Percentiles rank a stretch among this genome's conserved stretches.
Evolutionary conservation across 2,888 invertebrate genomes (phyloP).

Genomic region (Meliscaeva auricollis): DNA sequence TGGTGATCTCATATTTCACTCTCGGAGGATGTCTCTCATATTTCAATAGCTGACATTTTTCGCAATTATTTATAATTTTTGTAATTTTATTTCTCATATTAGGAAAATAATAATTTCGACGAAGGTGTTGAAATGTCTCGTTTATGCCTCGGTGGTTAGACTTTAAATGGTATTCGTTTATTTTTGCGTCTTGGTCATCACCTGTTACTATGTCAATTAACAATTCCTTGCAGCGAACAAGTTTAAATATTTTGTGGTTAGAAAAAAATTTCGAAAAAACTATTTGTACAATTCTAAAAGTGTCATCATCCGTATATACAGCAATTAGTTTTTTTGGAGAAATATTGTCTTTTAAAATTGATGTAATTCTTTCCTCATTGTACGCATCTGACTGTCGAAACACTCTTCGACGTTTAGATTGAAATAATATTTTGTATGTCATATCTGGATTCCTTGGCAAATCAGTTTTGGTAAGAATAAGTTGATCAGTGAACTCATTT

Average conservation of each 20-base stretch:
- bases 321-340: constrained; percentile 48
- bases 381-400: not conserved
- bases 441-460: too few relatives aligned
- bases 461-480: constrained; percentile 36
- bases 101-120: constrained; percentile 70
- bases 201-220: not conserved
- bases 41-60: constrained; percentile 56
- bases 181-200: constrained; percentile 74
- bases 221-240: constrained; percentile 26
- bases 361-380: constrained; percentile 4
- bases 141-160: constrained; percentile 74
- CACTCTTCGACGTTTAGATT: not conserved
- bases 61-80: constrained; percentile 72
- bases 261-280: constrained; percentile 33
- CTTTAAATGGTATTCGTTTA: constrained; percentile 69
- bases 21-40: constrained; percentile 74
- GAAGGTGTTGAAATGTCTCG: constrained; percentile 71
- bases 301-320: constrained; percentile 36
- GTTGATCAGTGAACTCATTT: constrained; percentile 40
- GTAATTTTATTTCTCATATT: constrained; percentile 72
- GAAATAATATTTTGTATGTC: not conserved
- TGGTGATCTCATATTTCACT: constrained; percentile 52
- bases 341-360: too few relatives aligned
- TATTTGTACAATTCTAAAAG: constrained; percentile 42
- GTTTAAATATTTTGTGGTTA: constrained; percentile 35